Conservation (phyloP, 2,797 vertebrate genomes). For the Phrynocephalus guinanensis region DNA sequence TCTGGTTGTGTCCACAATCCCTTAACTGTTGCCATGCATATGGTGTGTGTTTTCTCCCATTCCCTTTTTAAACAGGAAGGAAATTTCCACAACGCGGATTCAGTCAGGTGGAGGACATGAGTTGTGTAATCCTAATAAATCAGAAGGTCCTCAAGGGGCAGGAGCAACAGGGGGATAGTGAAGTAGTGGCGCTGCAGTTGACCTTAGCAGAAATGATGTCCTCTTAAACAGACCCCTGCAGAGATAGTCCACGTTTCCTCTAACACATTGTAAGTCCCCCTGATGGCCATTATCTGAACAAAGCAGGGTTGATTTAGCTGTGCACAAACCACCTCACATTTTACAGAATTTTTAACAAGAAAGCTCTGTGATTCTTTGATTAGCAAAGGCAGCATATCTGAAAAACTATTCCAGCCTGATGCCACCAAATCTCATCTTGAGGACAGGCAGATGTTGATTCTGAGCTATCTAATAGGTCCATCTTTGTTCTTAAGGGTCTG, state of each 20-base stretch:
- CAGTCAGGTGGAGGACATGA: constrained; percentile 91
- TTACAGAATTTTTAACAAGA: constrained; percentile 81
- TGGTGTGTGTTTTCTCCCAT: neutral
- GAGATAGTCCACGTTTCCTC: constrained; percentile 80
- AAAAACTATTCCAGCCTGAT: constrained; percentile 80
- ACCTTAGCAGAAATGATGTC: constrained; percentile 88
- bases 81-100: constrained; percentile 86
- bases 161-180: constrained; percentile 88
- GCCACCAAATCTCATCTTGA: constrained; percentile 79
- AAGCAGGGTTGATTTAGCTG: constrained; percentile 88
- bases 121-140: constrained; percentile 91
- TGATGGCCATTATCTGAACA: constrained; percentile 82
- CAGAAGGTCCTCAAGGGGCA: constrained; percentile 89
- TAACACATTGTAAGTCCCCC: constrained; percentile 87
- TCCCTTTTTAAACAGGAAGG: constrained; percentile 54
- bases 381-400: constrained; percentile 71
- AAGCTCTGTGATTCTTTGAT: constrained; percentile 79
- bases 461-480: constrained; percentile 70
- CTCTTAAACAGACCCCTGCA: constrained; percentile 87
- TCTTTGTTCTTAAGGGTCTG: constrained; percentile 61
- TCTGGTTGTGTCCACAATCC: constrained; percentile 69
- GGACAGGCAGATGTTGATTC: constrained; percentile 75
- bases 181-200: constrained; percentile 77
- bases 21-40: constrained; percentile 68
- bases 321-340: constrained; percentile 87